phyloP scores from a whole-genome alignment of 2,113 vertebrate genomes.

The Corythornis cristatus region DNA sequence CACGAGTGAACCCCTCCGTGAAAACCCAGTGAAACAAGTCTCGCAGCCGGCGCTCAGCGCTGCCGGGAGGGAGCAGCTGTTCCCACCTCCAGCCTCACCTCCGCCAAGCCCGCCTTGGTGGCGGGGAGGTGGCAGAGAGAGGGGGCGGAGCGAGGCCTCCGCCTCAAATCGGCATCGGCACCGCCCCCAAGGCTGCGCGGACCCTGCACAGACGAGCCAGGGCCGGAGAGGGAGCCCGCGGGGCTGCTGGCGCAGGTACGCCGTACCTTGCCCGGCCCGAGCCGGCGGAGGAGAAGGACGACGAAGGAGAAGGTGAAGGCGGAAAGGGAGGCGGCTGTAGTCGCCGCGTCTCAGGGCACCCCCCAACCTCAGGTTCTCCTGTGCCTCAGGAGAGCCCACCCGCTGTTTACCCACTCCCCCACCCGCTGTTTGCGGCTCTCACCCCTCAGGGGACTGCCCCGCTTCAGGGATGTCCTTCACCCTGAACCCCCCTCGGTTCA shows the following conservation, averaged over 20 bases:
- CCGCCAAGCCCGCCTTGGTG: too few species aligned
- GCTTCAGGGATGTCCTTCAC: not conserved
- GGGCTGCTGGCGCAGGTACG: not conserved
- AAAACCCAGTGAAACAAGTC: not conserved
- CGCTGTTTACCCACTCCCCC: too few species aligned
- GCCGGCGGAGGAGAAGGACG: not conserved
- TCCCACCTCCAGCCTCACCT: not conserved
- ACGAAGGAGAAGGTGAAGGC: not conserved
- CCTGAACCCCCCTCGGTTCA: not conserved
- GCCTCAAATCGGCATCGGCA: too few species aligned
- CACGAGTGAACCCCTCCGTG: not conserved
- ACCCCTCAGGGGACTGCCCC: not conserved
- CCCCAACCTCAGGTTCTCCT: not conserved
- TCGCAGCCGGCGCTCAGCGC: too few species aligned
- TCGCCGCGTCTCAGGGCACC: too few species aligned
- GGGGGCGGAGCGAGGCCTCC: too few species aligned
- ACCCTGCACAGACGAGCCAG: too few species aligned
- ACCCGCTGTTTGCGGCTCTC: not conserved
- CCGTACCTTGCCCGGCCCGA: accelerated
- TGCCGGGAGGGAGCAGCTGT: too few species aligned
- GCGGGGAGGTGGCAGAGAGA: too few species aligned
- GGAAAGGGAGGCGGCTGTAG: too few species aligned
- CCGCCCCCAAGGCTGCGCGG: too few species aligned
- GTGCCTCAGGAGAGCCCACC: not conserved
- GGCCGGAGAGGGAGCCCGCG: not conserved